Evolutionary conservation across 1,140 invertebrate genomes (phyloP).

Genomic region (Colletes latitarsis): DNA sequence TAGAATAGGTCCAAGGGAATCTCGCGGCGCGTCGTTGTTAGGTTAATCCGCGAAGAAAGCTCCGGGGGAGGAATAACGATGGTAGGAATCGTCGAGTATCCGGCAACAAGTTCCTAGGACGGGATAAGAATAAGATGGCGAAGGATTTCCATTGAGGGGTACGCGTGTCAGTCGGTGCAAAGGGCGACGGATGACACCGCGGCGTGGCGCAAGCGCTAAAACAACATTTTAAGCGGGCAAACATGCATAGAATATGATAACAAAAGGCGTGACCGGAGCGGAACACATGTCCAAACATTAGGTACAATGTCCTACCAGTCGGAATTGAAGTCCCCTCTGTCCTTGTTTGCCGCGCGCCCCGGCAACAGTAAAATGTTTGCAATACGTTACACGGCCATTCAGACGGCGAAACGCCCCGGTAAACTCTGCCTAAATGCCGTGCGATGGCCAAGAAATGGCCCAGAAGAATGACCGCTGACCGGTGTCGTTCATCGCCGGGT

Average conservation of each 20-base stretch:
- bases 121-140: slow-evolving; percentile 15
- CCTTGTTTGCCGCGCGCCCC: slow-evolving; percentile 27
- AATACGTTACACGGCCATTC: slow-evolving; percentile 79
- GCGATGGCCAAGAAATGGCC: slow-evolving; percentile 72
- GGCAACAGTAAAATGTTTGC: slow-evolving; percentile 78
- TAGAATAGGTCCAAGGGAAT: too few species aligned
- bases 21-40: too few species aligned
- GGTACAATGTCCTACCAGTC: slow-evolving; percentile 77
- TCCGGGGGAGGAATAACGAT: too few species aligned
- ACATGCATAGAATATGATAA: slow-evolving; percentile 78
- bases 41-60: too few species aligned
- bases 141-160: slow-evolving; percentile 25
- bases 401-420: slow-evolving; percentile 64
- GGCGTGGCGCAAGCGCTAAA: slow-evolving; percentile 64
- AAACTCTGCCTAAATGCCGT: slow-evolving; percentile 72
- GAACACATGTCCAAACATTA: slow-evolving; percentile 82
- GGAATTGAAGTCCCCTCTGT: slow-evolving; percentile 60
- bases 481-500: not conserved
- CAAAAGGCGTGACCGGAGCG: slow-evolving; percentile 81
- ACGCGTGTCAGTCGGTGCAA: slow-evolving; percentile 56
- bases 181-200: slow-evolving; percentile 28
- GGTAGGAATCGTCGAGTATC: too few species aligned
- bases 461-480: slow-evolving; percentile 55
- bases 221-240: slow-evolving; percentile 78
- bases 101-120: not conserved